A percentile compares a stretch with the other conserved stretches of the same genome.
These are phyloP conservation scores for Oscheius sp. DNA, from an alignment of 2,888 invertebrate species.

Conservation along the genomic window DNA sequence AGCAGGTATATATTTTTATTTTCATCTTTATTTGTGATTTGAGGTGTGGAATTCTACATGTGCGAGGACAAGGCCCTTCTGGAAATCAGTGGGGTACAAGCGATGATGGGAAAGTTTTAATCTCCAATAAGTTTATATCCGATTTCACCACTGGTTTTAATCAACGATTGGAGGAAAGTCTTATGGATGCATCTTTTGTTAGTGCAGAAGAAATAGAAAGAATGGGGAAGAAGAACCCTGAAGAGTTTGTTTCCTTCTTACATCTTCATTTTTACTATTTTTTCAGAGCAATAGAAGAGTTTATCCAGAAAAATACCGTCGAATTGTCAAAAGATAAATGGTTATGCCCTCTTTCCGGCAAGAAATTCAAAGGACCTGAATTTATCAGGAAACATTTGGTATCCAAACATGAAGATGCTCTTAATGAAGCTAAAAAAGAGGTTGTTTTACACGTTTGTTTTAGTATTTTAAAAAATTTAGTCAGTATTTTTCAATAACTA, in stretches of 20 bases:
- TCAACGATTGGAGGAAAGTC: constrained; percentile 85
- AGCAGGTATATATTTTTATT: constrained; percentile 77
- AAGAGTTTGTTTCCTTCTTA: constrained; percentile 75
- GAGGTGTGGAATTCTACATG: constrained; percentile 93
- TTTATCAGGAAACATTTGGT: constrained; percentile 98
- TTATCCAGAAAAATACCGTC: constrained; percentile 93
- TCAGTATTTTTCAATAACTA: constrained; percentile 97
- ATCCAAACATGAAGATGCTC: constrained; percentile 95
- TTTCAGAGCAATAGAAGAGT: constrained; percentile 86
- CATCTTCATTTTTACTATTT: not conserved
- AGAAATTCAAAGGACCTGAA: constrained; percentile 98
- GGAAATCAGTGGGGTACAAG: constrained; percentile 79
- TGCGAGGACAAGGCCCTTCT: constrained; percentile 87
- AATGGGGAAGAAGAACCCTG: constrained; percentile 85
- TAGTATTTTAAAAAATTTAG: constrained; percentile 70
- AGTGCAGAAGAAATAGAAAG: constrained; percentile 84
- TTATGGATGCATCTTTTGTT: constrained; percentile 83
- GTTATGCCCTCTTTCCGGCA: constrained; percentile 97
- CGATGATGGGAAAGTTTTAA: constrained; percentile 71
- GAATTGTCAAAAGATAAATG: constrained; percentile 97
- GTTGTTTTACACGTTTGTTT: constrained; percentile 74
- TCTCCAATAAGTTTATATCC: constrained; percentile 56
- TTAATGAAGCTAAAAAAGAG: constrained; percentile 95
- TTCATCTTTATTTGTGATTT: constrained; percentile 10
- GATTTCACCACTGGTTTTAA: constrained; percentile 81